Evolutionary conservation across 2,797 vertebrate genomes (phyloP).

Genomic region (Australoheros facetus): DNA sequence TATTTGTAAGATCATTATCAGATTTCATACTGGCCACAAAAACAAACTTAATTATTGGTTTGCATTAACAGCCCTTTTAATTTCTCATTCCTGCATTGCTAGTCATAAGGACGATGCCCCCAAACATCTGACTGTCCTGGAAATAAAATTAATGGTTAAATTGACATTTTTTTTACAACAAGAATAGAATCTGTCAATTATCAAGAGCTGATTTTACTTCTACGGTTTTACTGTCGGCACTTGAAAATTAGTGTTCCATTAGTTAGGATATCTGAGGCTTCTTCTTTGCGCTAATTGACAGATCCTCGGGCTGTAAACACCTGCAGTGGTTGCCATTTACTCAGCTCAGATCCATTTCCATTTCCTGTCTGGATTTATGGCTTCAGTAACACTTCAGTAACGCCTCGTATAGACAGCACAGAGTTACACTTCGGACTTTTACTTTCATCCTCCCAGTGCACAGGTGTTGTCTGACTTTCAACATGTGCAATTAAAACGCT

Average conservation of each 20-base stretch:
- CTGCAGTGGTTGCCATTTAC: conserved; percentile 23
- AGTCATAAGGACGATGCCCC: background rate
- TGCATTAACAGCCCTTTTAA: rapidly evolving
- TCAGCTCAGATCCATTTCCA: conserved; percentile 36
- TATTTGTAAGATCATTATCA: no score
- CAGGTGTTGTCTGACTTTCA: conserved; percentile 5
- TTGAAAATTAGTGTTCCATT: background rate
- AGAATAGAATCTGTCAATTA: background rate
- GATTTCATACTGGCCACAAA: no score
- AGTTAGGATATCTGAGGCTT: background rate
- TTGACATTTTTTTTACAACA: background rate
- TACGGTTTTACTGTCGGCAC: background rate
- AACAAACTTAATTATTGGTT: background rate
- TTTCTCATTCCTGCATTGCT: background rate
- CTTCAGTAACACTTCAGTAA: conserved; percentile 5
- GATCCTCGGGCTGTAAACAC: conserved; percentile 31
- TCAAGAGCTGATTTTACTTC: background rate
- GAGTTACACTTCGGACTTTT: background rate
- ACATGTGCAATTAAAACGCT: conserved; percentile 2
- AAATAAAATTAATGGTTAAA: background rate
- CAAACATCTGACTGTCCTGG: background rate
- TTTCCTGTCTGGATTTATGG: conserved; percentile 17
- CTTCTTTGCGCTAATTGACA: conserved; percentile 34
- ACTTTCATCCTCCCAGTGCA: background rate
- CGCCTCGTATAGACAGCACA: background rate